A percentile compares a stretch with the other conserved stretches of the same genome.
phyloP scores from a whole-genome alignment of 2,113 vertebrate genomes.

The Psophia crepitans region DNA sequence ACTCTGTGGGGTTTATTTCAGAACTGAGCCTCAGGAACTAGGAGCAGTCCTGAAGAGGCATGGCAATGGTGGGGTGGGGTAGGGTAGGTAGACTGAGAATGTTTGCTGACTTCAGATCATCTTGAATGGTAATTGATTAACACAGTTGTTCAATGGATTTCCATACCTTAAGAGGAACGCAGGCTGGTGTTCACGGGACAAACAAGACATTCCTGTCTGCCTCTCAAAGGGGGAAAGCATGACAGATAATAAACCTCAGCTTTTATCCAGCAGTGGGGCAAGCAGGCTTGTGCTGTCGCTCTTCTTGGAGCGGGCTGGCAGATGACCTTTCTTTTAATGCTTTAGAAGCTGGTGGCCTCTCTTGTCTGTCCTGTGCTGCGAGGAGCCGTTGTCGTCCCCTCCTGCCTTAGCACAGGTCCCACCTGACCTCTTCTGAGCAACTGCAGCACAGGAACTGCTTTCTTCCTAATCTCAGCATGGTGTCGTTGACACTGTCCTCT shows the following conservation, averaged over 20 bases:
- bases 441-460: background rate
- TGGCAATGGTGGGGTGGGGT: fast-evolving
- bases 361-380: background rate
- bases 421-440: background rate
- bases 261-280: background rate
- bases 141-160: background rate
- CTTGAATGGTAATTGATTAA: background rate
- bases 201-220: background rate
- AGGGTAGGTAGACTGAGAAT: background rate
- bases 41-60: background rate
- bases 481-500: fast-evolving
- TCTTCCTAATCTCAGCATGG: fast-evolving
- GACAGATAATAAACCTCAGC: background rate
- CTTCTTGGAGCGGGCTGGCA: background rate
- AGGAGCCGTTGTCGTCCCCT: background rate
- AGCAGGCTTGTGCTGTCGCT: background rate
- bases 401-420: background rate
- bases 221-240: fast-evolving
- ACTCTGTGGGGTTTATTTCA: background rate
- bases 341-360: background rate
- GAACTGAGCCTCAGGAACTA: background rate
- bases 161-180: background rate
- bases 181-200: background rate
- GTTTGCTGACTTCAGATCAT: background rate
- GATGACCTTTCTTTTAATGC: fast-evolving